Conservation (phyloP, 1,140 invertebrate species). For the Drosophila yakuba region DNA sequence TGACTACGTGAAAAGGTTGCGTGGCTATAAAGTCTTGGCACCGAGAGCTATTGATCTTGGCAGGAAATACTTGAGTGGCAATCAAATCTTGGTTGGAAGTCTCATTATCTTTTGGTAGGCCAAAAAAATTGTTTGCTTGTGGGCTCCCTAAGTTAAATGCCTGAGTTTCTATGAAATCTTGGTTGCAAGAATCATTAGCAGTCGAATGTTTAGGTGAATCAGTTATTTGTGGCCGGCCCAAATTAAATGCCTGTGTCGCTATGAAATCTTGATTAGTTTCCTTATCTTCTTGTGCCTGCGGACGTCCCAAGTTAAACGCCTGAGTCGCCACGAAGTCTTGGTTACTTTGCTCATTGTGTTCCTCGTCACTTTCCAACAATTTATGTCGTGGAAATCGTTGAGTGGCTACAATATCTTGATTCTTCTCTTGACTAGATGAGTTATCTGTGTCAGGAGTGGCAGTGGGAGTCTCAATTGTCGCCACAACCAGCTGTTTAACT, state of each 20-base stretch:
- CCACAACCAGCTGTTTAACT: conserved; percentile 20
- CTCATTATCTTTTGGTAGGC: background rate
- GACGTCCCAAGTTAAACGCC: conserved; percentile 1
- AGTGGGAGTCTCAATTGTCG: conserved; percentile 43
- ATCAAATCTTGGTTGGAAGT: conserved; percentile 33
- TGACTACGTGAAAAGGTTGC: conserved; percentile 5
- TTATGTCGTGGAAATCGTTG: conserved; percentile 23
- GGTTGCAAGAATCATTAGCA: background rate
- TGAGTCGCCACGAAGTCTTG: conserved; percentile 53
- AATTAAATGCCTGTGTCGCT: conserved; percentile 41
- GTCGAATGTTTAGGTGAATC: background rate
- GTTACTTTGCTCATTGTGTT: background rate
- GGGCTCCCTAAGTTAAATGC: conserved; percentile 3
- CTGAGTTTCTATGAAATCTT: conserved; percentile 44
- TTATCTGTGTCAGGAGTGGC: conserved; percentile 19
- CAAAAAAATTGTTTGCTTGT: background rate
- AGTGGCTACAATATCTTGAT: conserved; percentile 29
- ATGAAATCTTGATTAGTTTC: conserved; percentile 32
- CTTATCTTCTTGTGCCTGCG: background rate
- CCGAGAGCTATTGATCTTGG: background rate
- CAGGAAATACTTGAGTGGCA: conserved; percentile 18
- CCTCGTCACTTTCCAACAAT: conserved; percentile 1
- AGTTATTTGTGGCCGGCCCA: background rate
- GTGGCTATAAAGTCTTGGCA: conserved; percentile 35
- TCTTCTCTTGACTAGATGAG: background rate